phyloP scores from a whole-genome alignment of 2,888 invertebrate species.

The Leptopilina drosophilae region DNA sequence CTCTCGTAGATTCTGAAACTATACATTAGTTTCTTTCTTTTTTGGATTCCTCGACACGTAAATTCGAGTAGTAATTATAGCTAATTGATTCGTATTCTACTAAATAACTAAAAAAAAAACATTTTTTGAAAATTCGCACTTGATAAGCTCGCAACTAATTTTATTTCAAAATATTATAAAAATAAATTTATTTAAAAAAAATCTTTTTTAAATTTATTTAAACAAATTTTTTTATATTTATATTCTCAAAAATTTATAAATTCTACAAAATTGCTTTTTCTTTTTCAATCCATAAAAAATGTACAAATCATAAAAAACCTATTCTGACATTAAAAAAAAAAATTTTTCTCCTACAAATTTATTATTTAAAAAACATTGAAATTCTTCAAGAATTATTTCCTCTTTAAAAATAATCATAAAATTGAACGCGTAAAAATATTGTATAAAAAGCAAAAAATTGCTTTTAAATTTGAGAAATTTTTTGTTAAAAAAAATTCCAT shows the following conservation, averaged over 20 bases:
- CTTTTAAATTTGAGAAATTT: neutral
- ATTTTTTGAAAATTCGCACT: slow-evolving; percentile 18
- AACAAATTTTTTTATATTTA: neutral
- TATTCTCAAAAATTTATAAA: too few species aligned
- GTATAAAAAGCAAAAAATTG: neutral
- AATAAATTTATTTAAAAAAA: slow-evolving; percentile 21
- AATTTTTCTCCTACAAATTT: too few species aligned
- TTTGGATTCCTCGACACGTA: neutral
- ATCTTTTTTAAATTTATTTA: too few species aligned
- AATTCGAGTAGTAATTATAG: neutral
- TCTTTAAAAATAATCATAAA: neutral
- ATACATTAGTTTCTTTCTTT: slow-evolving; percentile 15
- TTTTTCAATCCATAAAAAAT: too few species aligned
- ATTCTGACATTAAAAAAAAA: too few species aligned
- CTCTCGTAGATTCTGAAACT: slow-evolving; percentile 36
- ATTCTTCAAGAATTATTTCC: too few species aligned
- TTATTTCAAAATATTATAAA: slow-evolving; percentile 1
- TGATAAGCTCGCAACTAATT: slow-evolving; percentile 16
- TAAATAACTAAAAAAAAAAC: neutral
- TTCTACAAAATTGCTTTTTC: too few species aligned
- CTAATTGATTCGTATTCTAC: slow-evolving; percentile 9
- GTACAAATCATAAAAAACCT: too few species aligned
- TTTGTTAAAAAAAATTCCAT: slow-evolving; percentile 48
- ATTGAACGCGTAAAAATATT: neutral
- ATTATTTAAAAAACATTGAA: too few species aligned